Conservation (phyloP, 1,140 invertebrate genomes). For the Hestina assimilis region DNA sequence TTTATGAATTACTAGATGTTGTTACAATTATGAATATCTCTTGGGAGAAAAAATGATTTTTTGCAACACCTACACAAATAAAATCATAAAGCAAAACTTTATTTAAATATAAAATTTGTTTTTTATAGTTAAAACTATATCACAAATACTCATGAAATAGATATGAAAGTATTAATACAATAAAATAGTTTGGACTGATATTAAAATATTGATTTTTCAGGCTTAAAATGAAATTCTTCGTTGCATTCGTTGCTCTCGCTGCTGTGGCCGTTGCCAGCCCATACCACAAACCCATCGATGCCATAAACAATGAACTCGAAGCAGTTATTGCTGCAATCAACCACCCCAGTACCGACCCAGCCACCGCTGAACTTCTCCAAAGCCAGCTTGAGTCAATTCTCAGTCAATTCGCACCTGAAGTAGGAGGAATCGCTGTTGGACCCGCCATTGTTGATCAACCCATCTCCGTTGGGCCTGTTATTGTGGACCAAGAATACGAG, state of each 20-base stretch:
- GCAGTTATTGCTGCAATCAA: conserved; percentile 54
- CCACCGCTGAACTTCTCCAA: conserved; percentile 47
- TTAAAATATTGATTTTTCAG: no score
- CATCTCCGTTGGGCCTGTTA: conserved; percentile 8
- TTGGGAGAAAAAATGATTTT: no score
- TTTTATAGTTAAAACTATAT: no score
- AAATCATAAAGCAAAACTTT: no score
- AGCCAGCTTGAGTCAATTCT: conserved; percentile 39
- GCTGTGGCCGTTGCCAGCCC: conserved; percentile 41
- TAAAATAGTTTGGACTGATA: no score
- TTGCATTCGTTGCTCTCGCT: conserved; percentile 43
- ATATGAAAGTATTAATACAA: no score
- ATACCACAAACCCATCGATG: conserved; percentile 18
- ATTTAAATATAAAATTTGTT: no score
- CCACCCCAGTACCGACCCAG: conserved; percentile 56
- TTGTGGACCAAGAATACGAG: conserved; percentile 11
- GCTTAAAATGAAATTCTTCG: conserved; percentile 64
- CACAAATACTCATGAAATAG: no score
- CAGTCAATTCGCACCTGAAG: conserved; percentile 26
- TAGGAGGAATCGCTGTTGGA: conserved; percentile 7
- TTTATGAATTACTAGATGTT: no score
- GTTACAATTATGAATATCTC: no score
- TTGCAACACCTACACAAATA: no score
- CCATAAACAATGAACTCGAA: conserved; percentile 31
- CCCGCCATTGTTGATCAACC: conserved; percentile 21